Evolutionary conservation across 92 coral and sea anemone species (phyloP), one percentile per base, ranked within the genome.

Genomic region (Ricordea florida): DNA sequence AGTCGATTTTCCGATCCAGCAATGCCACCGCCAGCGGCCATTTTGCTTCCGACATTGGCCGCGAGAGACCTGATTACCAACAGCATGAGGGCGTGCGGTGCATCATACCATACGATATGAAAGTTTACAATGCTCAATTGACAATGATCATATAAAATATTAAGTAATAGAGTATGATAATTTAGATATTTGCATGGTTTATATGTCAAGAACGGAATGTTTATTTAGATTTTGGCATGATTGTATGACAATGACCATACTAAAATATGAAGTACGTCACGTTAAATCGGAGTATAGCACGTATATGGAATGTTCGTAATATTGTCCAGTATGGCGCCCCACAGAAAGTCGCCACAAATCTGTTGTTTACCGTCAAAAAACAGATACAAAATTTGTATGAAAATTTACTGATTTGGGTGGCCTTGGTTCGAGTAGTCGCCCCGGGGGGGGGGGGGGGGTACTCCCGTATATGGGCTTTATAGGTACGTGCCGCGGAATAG

Each of bases 1-100:
- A 69, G 80, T 49, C 59, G 62, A 61, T 76, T 76, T 67, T 70
- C 90, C 2, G 81, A 68, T 18, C 85, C 90, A 0, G 73, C 84
- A 10, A 61, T 65, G 36, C 72, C 77, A 44, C 84, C 81, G 11
- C 51, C 31, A 18, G 78, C 76, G 65, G 81, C 90, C 90, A 77
- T 77, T 60, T 59, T 62, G 69, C 14, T 77, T 38, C 57, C 33
- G 36, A 44, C 49, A 43, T 1, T 42, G 37, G 55, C 55, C 16
- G 70, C 8, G 37, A 24, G 70, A 43, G 72, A 44, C 49, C 87
- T 81, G 73, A 48, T 42, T 38, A 55, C 55, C 23, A 69, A 46
- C 3, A 22, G 7, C 13, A 1, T 31, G 33, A 8, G 25, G 33
- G 72, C 72, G 61, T 43, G 66, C 57, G 59, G 55, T 79, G 85